phyloP scores from a whole-genome alignment of 2,888 invertebrate species.

The Girardia tigrina region DNA sequence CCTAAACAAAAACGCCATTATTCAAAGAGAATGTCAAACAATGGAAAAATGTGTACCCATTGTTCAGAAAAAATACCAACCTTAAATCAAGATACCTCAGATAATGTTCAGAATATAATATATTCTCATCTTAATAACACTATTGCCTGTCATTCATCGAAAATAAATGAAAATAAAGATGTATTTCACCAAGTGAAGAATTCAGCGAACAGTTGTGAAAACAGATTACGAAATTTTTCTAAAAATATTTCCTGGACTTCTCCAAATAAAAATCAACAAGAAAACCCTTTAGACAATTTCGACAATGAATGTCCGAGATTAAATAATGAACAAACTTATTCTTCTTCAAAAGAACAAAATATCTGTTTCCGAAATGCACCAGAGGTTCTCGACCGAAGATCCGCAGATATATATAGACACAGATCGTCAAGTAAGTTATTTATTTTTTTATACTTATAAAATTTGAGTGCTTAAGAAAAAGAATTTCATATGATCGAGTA shows the following conservation, averaged over 20 bases:
- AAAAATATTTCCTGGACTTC: slow-evolving; percentile 4
- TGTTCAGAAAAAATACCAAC: background rate
- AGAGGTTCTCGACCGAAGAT: background rate
- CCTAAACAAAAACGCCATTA: slow-evolving; percentile 10
- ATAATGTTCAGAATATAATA: slow-evolving; percentile 3
- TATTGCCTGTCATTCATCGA: background rate
- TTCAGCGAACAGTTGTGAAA: background rate
- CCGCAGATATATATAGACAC: background rate
- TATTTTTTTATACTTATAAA: background rate
- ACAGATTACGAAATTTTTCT: background rate
- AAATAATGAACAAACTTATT: background rate
- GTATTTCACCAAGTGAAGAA: slow-evolving; percentile 5
- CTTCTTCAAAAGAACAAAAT: background rate
- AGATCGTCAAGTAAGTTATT: background rate
- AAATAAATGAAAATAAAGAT: background rate
- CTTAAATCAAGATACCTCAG: background rate
- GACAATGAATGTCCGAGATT: too few relatives aligned
- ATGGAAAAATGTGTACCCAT: background rate
- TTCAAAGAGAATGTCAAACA: background rate
- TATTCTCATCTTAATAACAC: slow-evolving; percentile 6
- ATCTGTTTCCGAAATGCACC: background rate
- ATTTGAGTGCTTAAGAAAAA: too few relatives aligned
- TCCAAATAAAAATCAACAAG: background rate
- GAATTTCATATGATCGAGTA: too few relatives aligned
- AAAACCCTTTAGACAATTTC: background rate